Percentiles rank a stretch among this genome's conserved stretches.
Conservation (phyloP, 1,140 invertebrate species). For the Pseudomyrmex gracilis region DNA sequence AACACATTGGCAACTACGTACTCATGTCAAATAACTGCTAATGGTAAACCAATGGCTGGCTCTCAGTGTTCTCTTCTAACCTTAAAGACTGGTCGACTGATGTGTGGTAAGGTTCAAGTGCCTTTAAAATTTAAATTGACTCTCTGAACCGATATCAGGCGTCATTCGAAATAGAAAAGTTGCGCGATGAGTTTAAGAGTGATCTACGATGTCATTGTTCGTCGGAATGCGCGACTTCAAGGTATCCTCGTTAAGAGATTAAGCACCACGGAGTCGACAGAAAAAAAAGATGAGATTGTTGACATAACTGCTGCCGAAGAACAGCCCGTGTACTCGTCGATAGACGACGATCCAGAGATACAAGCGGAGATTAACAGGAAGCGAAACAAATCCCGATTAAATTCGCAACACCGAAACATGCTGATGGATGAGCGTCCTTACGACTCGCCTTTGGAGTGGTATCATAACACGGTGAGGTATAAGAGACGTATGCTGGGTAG, state of each 20-base stretch:
- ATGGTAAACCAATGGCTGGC: too few species aligned
- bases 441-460: slow-evolving; percentile 80
- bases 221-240: neutral
- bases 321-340: slow-evolving; percentile 61
- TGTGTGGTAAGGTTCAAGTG: too few species aligned
- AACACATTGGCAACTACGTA: too few species aligned
- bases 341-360: slow-evolving; percentile 51
- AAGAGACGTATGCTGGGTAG: slow-evolving; percentile 86
- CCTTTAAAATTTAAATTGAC: too few species aligned
- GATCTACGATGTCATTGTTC: neutral
- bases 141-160: too few species aligned
- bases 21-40: too few species aligned
- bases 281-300: neutral
- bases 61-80: too few species aligned
- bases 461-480: slow-evolving; percentile 87
- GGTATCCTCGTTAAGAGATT: neutral
- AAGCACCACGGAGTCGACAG: neutral
- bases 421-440: slow-evolving; percentile 86
- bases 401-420: slow-evolving; percentile 85
- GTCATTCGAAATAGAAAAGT: neutral
- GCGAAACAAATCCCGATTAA: slow-evolving; percentile 88
- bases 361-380: slow-evolving; percentile 66
- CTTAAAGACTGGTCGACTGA: too few species aligned
- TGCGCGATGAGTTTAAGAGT: slow-evolving; percentile 20
- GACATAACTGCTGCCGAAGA: slow-evolving; percentile 71